Conservation (phyloP, 2,888 invertebrate genomes). For the Busseola fusca region DNA sequence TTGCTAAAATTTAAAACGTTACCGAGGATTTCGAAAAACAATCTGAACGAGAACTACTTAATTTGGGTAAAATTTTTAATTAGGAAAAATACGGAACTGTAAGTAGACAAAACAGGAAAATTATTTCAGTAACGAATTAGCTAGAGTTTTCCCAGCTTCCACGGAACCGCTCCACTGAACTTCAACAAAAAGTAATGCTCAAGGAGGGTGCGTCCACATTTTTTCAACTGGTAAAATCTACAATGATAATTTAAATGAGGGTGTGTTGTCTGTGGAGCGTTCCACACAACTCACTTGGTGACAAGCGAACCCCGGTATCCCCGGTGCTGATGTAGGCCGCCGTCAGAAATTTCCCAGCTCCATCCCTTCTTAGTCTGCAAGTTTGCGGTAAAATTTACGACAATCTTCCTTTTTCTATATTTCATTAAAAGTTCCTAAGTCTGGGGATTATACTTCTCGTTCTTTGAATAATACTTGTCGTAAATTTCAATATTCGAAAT, state of each 20-base stretch:
- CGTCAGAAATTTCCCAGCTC: slow-evolving; percentile 55
- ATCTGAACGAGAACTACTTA: slow-evolving; percentile 18
- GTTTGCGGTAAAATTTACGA: slow-evolving; percentile 70
- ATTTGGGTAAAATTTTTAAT: slow-evolving; percentile 18
- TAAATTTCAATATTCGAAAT: slow-evolving; percentile 65
- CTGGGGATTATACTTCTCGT: slow-evolving; percentile 70
- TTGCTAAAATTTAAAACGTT: background rate
- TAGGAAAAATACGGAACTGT: slow-evolving; percentile 10
- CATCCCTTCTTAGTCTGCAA: slow-evolving; percentile 60
- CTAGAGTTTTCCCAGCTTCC: slow-evolving; percentile 1
- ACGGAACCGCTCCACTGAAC: background rate
- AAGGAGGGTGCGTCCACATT: slow-evolving; percentile 8
- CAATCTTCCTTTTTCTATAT: slow-evolving; percentile 71
- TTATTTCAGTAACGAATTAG: slow-evolving; percentile 29
- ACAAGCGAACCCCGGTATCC: slow-evolving; percentile 31
- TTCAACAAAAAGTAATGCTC: slow-evolving; percentile 12
- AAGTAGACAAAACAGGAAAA: slow-evolving; percentile 37
- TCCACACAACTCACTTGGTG: slow-evolving; percentile 54
- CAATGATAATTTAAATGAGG: slow-evolving; percentile 43
- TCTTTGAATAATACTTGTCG: slow-evolving; percentile 67
- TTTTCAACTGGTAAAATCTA: slow-evolving; percentile 29
- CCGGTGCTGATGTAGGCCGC: slow-evolving; percentile 39
- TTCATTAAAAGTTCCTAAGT: slow-evolving; percentile 75
- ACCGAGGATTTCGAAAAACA: slow-evolving; percentile 13
- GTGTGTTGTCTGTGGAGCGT: slow-evolving; percentile 37